Evolutionary conservation across 1,140 invertebrate species (phyloP), one percentile per base, ranked within the genome.

Genomic region (Macrocentrus cingulum): DNA sequence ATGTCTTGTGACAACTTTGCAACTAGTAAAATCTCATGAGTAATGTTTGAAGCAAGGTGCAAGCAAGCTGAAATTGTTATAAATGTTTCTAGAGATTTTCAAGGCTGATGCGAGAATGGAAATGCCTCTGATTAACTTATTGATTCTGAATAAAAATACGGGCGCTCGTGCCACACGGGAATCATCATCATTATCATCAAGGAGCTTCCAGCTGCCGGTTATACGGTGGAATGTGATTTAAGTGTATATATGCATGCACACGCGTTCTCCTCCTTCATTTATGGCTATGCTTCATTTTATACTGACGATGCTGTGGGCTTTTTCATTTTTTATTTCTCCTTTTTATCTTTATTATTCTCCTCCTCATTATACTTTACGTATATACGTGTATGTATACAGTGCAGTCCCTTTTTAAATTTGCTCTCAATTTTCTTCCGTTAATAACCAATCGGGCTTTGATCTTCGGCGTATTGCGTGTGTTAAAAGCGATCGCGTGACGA

Each of bases 391-490:
- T 15, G 13, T 3, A 39, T 15, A 39, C 36, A 39, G 11, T 11
- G 11, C 11, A 34, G 7, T 39, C 36, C 15, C 36, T 39, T 15
- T 39, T 39, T 5, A 8, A 39, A 39, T n/a, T 48, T 48, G 22
- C 11, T 23, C 22, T 48, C 11, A 48, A 48, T 48, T 23, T 48
- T 23, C 45, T 23, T 44, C 29, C 22, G 45, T 48, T 48, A 48
- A 48, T 48, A 48, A 45, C 45, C 45, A 48, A 48, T 48, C 20
- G 45, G 45, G 22, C 45, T 48, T 48, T 48, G 20, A 48, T 48
- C 45, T 48, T 48, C 45, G 45, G 45, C 45, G 22, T 20, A 48
- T 48, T 23, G 45, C 45, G 45, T 48, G 45, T 25, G 15, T 18
- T 29, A n/a, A 15, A 39, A 23, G 6, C 19, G 19, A 32, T 48